Evolutionary conservation across 1,140 invertebrate species (phyloP).

Genomic region (Sinonovacula constricta): DNA sequence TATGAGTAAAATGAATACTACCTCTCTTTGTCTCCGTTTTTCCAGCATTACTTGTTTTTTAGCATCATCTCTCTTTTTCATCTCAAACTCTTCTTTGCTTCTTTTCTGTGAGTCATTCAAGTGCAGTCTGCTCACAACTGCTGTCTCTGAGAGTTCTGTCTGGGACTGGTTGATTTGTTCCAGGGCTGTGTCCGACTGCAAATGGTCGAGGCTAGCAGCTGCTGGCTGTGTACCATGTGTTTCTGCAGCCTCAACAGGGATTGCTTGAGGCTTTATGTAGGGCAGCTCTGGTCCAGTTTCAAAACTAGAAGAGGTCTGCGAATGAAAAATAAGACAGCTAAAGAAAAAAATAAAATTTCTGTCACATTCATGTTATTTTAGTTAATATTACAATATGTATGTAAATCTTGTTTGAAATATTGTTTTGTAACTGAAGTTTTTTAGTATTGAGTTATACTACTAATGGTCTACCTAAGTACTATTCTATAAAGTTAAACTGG

Average conservation of each 20-base stretch:
- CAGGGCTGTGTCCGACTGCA: background rate
- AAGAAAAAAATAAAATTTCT: no score
- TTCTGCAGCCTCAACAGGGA: constrained; percentile 1
- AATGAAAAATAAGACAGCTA: background rate
- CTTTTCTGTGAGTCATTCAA: constrained; percentile 66
- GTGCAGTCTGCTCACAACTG: constrained; percentile 68
- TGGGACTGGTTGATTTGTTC: no score
- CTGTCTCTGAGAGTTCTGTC: constrained; percentile 56
- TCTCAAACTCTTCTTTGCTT: constrained; percentile 65
- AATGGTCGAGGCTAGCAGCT: constrained; percentile 6
- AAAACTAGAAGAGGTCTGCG: constrained; percentile 46
- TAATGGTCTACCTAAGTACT: no score
- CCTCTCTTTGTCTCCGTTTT: constrained; percentile 67
- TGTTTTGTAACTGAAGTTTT: background rate
- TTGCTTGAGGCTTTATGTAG: constrained; percentile 38
- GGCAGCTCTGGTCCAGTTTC: constrained; percentile 5
- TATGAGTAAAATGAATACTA: no score
- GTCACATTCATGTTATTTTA: no score
- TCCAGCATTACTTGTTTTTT: constrained; percentile 64
- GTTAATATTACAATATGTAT: background rate
- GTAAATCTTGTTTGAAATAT: background rate
- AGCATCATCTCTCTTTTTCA: constrained; percentile 67
- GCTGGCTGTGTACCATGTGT: constrained; percentile 37
- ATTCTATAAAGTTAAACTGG: no score
- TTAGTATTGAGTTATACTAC: background rate